Evolutionary conservation across 2,888 invertebrate genomes (phyloP), one percentile per base, ranked within the genome.

Genomic region (Hemicrepidius hirtus): DNA sequence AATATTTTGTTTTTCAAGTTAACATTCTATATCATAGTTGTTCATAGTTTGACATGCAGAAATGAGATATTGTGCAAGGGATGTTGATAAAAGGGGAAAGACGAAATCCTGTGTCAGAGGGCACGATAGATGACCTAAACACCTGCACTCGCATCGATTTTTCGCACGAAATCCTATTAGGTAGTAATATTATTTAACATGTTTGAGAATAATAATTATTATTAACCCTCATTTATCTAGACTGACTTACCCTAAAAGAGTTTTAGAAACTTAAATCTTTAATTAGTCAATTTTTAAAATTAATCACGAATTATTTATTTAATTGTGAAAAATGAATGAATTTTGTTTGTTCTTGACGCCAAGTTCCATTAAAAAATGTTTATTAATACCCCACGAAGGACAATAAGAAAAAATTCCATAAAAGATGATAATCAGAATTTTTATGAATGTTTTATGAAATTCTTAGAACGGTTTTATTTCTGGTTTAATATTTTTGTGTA

Each of bases 121-220:
- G 80, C 79, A 82, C 82, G 84, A 85, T 85, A 83, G 85, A 85
- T 85, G 85, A 84, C 83, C 82, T 78, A 74, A 78, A 78, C 85
- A 85, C 82, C 84, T 85, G 85, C 77, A 78, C 78, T 76, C 73
- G 76, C 81, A 82, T 81, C 81, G 83, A 84, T 83, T 82, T 82
- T 84, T 85, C 85, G 78, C 85, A 85, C 83, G 82, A 76, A 78
- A 74, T 75, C 73, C 70, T 69, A 74, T 74, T 60, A 65, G 64
- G 62, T 24, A 59, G 62, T 24, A 50, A 60, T 57, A 71, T 67
- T 73, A 68, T 57, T 68, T 73, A 73, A 68, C 62, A 60, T 60
- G 24, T 53, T 53, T n/a, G 28, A 16, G 24, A 24, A 53, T 32
- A 28, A 28, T 53, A 53, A 53, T 53, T 32, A 53, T 32, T n/a